Percentiles rank a stretch among this genome's conserved stretches.
These are phyloP conservation scores for Drosophila kepulauana DNA, from an alignment of 1,140 invertebrate genomes.

Conservation along the genomic window DNA sequence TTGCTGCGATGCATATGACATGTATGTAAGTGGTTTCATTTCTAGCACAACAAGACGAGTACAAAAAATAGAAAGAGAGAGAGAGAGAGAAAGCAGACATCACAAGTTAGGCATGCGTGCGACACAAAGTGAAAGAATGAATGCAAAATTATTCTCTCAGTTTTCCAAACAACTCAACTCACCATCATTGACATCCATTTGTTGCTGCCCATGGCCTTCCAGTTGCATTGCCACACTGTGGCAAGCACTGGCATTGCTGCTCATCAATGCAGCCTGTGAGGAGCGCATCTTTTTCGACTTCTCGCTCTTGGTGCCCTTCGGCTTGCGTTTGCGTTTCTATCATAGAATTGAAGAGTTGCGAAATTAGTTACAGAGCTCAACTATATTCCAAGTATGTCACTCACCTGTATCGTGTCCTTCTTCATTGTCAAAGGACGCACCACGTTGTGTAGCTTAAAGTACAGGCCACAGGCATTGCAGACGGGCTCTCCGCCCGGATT, in stretches of 20 bases:
- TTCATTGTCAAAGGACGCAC: slow-evolving; percentile 96
- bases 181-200: slow-evolving; percentile 61
- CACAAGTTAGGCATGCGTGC: slow-evolving; percentile 77
- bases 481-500: slow-evolving; percentile 95
- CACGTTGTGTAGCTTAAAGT: slow-evolving; percentile 96
- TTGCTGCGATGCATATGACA: slow-evolving; percentile 69
- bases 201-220: slow-evolving; percentile 40
- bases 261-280: slow-evolving; percentile 34
- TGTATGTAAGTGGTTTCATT: slow-evolving; percentile 72
- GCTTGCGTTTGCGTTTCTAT: slow-evolving; percentile 95
- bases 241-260: slow-evolving; percentile 37
- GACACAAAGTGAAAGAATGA: slow-evolving; percentile 12
- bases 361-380: neutral
- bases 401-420: slow-evolving; percentile 95
- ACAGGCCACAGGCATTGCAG: slow-evolving; percentile 97
- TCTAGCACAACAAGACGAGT: slow-evolving; percentile 30
- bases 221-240: slow-evolving; percentile 44
- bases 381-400: neutral
- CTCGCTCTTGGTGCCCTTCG: slow-evolving; percentile 87
- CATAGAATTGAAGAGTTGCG: neutral
- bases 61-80: slow-evolving; percentile 8
- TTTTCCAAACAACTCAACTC: slow-evolving; percentile 34
- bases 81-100: slow-evolving; percentile 67
- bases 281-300: slow-evolving; percentile 67
- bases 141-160: neutral